Evolutionary conservation across 1,140 invertebrate genomes (phyloP).

Genomic region (Heterodera carotae): DNA sequence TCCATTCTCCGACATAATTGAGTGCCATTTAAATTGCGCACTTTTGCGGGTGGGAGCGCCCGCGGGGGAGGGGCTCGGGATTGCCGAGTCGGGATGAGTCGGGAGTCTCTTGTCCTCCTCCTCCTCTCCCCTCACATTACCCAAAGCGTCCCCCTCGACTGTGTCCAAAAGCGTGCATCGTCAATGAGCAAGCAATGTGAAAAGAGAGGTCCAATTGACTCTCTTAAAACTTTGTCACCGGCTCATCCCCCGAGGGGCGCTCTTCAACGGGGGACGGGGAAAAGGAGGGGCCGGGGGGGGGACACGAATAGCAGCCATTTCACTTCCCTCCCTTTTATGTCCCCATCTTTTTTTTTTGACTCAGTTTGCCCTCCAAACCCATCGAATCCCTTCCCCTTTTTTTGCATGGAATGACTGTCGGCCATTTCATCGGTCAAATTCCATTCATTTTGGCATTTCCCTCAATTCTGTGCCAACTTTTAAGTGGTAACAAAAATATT

Average conservation of each 20-base stretch:
- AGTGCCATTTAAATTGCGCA: too few species aligned
- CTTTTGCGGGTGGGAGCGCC: too few species aligned
- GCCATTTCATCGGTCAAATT: neutral
- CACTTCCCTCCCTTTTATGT: neutral
- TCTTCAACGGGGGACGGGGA: neutral
- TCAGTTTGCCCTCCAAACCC: neutral
- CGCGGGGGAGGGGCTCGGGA: too few species aligned
- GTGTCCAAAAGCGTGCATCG: neutral
- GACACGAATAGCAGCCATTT: neutral
- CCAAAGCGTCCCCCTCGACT: neutral
- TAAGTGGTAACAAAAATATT: slow-evolving; percentile 44
- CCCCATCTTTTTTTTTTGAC: neutral
- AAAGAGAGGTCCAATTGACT: neutral
- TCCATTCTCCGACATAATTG: too few species aligned
- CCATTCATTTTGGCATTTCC: slow-evolving; percentile 41
- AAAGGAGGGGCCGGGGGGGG: neutral
- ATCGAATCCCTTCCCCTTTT: neutral
- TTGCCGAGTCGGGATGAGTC: too few species aligned
- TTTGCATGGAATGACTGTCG: neutral
- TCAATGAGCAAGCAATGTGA: neutral
- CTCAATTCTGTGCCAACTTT: slow-evolving; percentile 58
- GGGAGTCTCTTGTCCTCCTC: too few species aligned
- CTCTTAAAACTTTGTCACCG: neutral
- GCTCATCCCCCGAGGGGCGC: neutral
- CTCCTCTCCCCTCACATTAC: too few species aligned